Evolutionary conservation across 2,888 invertebrate species (phyloP).

Genomic region (Physocephala rufipes): DNA sequence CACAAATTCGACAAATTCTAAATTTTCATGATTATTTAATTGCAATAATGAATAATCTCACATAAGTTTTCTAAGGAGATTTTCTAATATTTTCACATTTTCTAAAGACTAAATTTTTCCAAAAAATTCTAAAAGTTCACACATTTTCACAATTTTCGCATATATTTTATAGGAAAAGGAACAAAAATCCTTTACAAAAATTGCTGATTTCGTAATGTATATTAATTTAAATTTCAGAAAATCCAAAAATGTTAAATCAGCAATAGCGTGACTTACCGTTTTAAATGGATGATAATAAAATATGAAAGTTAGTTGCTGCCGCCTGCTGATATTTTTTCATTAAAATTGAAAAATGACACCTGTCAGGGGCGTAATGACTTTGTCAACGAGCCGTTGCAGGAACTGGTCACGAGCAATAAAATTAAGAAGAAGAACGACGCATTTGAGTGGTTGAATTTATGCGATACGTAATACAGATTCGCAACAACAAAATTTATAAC

Average conservation of each 20-base stretch:
- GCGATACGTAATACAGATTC: slow-evolving; percentile 5
- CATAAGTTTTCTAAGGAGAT: too few relatives aligned
- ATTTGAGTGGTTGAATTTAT: slow-evolving; percentile 25
- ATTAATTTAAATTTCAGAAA: too few relatives aligned
- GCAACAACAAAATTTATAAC: neutral
- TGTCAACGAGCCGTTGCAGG: neutral
- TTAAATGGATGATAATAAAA: slow-evolving; percentile 7
- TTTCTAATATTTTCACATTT: too few relatives aligned
- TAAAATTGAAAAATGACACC: slow-evolving; percentile 20
- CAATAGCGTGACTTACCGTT: neutral
- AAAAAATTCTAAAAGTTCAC: too few relatives aligned
- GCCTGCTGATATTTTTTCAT: slow-evolving; percentile 28
- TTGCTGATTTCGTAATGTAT: neutral
- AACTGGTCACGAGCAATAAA: slow-evolving; percentile 9
- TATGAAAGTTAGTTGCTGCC: too few relatives aligned
- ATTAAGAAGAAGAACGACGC: slow-evolving; percentile 6
- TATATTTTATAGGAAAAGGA: too few relatives aligned
- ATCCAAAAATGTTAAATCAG: too few relatives aligned
- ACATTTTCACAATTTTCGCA: too few relatives aligned
- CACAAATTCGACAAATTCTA: too few relatives aligned
- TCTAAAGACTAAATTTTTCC: too few relatives aligned
- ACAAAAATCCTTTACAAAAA: neutral
- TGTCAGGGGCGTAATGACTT: slow-evolving; percentile 9
- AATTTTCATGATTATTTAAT: too few relatives aligned
- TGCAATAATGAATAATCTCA: too few relatives aligned